These are phyloP conservation scores for Drosophila sproati DNA, from an alignment of 1,140 invertebrate species.

Conservation along the genomic window DNA sequence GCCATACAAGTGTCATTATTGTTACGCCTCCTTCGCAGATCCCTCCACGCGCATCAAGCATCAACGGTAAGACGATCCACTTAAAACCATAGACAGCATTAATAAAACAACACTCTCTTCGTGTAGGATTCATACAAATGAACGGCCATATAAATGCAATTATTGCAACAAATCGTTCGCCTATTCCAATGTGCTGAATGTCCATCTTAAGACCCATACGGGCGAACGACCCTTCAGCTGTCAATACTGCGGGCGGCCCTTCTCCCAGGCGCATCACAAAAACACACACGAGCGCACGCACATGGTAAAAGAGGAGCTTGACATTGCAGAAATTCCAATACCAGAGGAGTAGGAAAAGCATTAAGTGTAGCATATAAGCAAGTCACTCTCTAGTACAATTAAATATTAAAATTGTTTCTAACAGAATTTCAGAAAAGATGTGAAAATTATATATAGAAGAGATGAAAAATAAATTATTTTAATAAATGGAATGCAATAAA, in stretches of 20 bases:
- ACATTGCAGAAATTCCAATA: conserved; percentile 8
- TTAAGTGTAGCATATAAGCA: neutral
- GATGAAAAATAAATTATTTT: too few relatives aligned
- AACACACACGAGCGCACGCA: conserved; percentile 71
- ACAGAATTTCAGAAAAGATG: too few relatives aligned
- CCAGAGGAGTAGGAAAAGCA: conserved; percentile 25
- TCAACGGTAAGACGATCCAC: conserved; percentile 83
- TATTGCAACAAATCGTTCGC: conserved; percentile 69
- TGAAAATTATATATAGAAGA: too few relatives aligned
- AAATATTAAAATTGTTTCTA: neutral
- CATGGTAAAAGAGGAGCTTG: conserved; percentile 4
- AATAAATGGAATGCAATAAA: too few relatives aligned
- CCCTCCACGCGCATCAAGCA: conserved; percentile 87
- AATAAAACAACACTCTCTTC: neutral
- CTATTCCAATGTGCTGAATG: conserved; percentile 76
- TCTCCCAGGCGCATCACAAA: conserved; percentile 73
- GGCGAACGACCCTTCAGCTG: conserved; percentile 70
- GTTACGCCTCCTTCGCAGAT: conserved; percentile 89
- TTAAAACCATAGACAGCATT: neutral
- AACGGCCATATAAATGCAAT: conserved; percentile 72
- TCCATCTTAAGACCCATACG: conserved; percentile 72
- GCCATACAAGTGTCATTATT: conserved; percentile 85
- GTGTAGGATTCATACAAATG: conserved; percentile 76
- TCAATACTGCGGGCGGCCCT: conserved; percentile 54
- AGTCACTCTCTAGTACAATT: conserved; percentile 36